phyloP scores from a whole-genome alignment of 2,113 vertebrate genomes.

The Cathartes aura region DNA sequence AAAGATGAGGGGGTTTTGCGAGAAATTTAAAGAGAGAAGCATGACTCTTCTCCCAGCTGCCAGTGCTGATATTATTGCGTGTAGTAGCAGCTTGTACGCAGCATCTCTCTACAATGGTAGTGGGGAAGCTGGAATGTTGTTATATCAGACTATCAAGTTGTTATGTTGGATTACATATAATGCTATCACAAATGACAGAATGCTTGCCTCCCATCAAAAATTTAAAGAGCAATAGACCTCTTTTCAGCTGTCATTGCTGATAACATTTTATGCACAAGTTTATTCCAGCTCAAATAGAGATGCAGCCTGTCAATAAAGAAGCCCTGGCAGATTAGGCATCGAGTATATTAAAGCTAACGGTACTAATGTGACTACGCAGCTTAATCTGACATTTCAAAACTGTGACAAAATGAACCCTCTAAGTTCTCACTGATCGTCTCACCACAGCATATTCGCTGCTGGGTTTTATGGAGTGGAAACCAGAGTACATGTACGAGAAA shows the following conservation, averaged over 20 bases:
- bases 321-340: slow-evolving; percentile 31
- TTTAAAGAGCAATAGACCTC: slow-evolving; percentile 65
- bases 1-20: neutral
- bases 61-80: neutral
- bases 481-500: neutral
- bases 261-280: slow-evolving; percentile 63
- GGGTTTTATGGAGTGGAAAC: slow-evolving; percentile 55
- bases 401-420: slow-evolving; percentile 21
- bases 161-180: slow-evolving; percentile 61
- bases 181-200: slow-evolving; percentile 55
- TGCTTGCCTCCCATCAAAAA: slow-evolving; percentile 63
- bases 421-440: neutral
- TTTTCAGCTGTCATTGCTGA: slow-evolving; percentile 55
- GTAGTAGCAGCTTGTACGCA: neutral
- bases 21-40: neutral
- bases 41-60: neutral
- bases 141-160: slow-evolving; percentile 68
- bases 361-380: slow-evolving; percentile 24
- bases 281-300: slow-evolving; percentile 52
- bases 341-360: slow-evolving; percentile 47
- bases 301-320: slow-evolving; percentile 57
- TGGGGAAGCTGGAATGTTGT: slow-evolving; percentile 24
- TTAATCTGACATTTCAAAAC: slow-evolving; percentile 54
- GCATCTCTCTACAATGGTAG: slow-evolving; percentile 32
- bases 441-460: neutral